Percentiles rank a stretch among this genome's conserved stretches.
phyloP scores from a whole-genome alignment of 2,888 invertebrate species.

The Apodemia hepburni region DNA sequence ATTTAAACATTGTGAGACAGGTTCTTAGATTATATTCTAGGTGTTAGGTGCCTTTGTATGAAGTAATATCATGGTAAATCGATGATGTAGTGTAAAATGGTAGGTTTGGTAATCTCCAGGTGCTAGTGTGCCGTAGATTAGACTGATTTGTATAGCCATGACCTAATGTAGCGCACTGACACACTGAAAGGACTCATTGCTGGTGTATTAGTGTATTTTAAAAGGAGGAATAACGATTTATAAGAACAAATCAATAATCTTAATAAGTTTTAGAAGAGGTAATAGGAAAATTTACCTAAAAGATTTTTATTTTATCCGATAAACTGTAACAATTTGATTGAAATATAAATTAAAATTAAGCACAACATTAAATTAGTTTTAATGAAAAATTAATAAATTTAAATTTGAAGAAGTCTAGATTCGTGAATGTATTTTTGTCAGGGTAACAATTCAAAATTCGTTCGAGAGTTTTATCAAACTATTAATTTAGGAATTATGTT shows the following conservation, averaged over 20 bases:
- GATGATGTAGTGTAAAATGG: conserved; percentile 14
- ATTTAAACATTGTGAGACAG: background rate
- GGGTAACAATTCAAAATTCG: too few relatives aligned
- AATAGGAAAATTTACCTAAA: too few relatives aligned
- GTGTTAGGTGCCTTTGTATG: conserved; percentile 3
- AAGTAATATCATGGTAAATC: conserved; percentile 10
- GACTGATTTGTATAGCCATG: conserved; percentile 75
- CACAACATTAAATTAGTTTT: too few relatives aligned
- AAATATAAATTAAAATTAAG: too few relatives aligned
- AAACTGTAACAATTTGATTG: too few relatives aligned
- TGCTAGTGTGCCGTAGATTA: conserved; percentile 61
- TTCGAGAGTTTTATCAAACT: too few relatives aligned
- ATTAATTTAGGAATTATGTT: too few relatives aligned
- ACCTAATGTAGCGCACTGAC: conserved; percentile 52
- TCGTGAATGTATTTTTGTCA: too few relatives aligned
- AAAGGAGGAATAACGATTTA: background rate
- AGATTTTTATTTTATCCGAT: too few relatives aligned
- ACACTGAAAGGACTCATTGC: conserved; percentile 34
- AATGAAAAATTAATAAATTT: too few relatives aligned
- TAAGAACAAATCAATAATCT: background rate
- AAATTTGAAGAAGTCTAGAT: too few relatives aligned
- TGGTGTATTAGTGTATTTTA: conserved; percentile 18
- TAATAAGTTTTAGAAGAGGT: background rate
- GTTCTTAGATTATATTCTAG: conserved; percentile 5
- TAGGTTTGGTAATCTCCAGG: conserved; percentile 44